A percentile compares a stretch with the other conserved stretches of the same genome.
Conservation (phyloP, 2,113 vertebrate genomes). For the Rhombomys opimus region DNA sequence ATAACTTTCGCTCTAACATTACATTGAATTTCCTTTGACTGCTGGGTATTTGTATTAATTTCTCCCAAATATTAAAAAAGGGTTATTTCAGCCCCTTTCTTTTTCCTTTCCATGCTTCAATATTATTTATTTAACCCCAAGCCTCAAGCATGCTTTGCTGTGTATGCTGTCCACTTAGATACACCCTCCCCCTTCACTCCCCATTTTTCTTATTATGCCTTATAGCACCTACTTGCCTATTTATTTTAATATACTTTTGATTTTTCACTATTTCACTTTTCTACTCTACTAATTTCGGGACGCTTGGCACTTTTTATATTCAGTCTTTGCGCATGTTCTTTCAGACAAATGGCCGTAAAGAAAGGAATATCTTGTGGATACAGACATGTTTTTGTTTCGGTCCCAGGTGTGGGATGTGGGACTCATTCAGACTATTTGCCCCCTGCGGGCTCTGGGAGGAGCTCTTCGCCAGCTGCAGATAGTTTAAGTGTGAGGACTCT, state of each 20-base stretch:
- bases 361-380: not conserved
- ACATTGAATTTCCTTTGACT: not conserved
- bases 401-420: too few relatives aligned
- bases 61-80: not conserved
- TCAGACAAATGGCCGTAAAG: not conserved
- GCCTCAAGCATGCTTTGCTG: not conserved
- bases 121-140: not conserved
- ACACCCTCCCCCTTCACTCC: too few relatives aligned
- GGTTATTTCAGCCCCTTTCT: not conserved
- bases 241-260: not conserved
- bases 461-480: too few relatives aligned
- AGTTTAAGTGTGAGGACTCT: too few relatives aligned
- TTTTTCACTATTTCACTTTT: conserved; percentile 1
- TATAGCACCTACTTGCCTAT: not conserved
- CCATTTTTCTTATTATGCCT: not conserved
- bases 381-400: too few relatives aligned
- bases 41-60: not conserved
- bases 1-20: not conserved
- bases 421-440: too few relatives aligned
- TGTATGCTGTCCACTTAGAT: not conserved
- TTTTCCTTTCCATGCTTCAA: not conserved
- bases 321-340: not conserved
- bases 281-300: not conserved
- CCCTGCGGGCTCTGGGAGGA: too few relatives aligned
- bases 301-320: not conserved